Evolutionary conservation across 2,888 invertebrate genomes (phyloP).

Genomic region (Acronicta leporina): DNA sequence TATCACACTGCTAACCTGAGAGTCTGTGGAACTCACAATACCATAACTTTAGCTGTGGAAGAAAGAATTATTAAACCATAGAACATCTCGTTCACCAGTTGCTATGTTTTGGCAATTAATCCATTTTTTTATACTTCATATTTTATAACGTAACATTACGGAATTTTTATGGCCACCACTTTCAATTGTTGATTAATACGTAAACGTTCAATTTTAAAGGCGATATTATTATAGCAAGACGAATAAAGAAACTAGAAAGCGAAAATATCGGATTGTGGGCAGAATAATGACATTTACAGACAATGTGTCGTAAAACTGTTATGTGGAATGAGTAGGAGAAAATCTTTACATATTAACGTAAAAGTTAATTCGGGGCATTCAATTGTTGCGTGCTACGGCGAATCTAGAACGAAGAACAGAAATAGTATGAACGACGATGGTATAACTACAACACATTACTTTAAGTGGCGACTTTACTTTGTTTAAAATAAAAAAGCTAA

Average conservation of each 20-base stretch:
- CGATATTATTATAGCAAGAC: conserved; percentile 60
- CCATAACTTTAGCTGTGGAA: too few species aligned
- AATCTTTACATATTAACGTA: conserved; percentile 49
- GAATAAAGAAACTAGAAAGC: conserved; percentile 62
- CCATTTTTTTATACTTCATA: conserved; percentile 13
- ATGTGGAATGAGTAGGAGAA: conserved; percentile 56
- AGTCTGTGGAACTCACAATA: too few species aligned
- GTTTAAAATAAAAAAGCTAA: not conserved
- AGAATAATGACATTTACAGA: conserved; percentile 63
- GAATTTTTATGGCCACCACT: conserved; percentile 22
- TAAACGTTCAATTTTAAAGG: conserved; percentile 58
- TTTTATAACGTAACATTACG: not conserved
- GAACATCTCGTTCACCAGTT: not conserved
- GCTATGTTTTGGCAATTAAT: conserved; percentile 24
- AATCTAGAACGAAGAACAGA: conserved; percentile 17
- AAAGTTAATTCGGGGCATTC: conserved; percentile 30
- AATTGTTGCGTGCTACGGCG: conserved; percentile 29
- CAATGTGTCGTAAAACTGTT: conserved; percentile 65
- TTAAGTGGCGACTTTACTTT: not conserved
- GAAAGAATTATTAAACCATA: not conserved
- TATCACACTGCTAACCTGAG: too few species aligned
- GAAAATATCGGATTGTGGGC: conserved; percentile 65
- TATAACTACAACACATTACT: conserved; percentile 7
- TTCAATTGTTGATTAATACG: conserved; percentile 44
- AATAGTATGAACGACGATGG: conserved; percentile 17